Evolutionary conservation across 1,140 invertebrate species (phyloP).

Genomic region (Manduca sexta): DNA sequence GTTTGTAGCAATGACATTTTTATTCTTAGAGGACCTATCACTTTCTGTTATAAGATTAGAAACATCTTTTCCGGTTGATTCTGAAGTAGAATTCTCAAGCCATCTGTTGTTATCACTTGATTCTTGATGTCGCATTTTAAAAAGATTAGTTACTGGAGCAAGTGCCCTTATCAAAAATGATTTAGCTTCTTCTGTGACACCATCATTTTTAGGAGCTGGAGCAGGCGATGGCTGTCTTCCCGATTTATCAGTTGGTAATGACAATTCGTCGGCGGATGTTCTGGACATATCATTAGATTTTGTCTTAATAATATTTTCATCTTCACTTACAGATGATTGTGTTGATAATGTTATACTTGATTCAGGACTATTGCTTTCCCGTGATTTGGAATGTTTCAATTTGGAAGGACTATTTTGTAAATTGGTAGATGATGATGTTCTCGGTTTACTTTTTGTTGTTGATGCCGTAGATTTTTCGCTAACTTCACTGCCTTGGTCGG

Average conservation of each 20-base stretch:
- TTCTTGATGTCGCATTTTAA: conserved; percentile 75
- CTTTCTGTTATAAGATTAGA: conserved; percentile 52
- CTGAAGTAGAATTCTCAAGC: conserved; percentile 45
- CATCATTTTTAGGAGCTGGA: conserved; percentile 64
- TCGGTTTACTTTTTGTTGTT: conserved; percentile 36
- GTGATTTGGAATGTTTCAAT: conserved; percentile 58
- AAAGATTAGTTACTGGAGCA: conserved; percentile 79
- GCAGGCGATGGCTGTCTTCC: conserved; percentile 70
- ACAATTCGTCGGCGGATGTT: conserved; percentile 75
- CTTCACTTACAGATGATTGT: conserved; percentile 65
- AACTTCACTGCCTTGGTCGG: conserved; percentile 56
- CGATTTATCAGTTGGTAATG: conserved; percentile 73
- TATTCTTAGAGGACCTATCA: conserved; percentile 41
- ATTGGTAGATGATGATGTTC: conserved; percentile 34
- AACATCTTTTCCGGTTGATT: conserved; percentile 50
- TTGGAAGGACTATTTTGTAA: conserved; percentile 39
- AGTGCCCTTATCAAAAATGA: conserved; percentile 81
- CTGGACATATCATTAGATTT: conserved; percentile 58
- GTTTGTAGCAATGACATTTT: conserved; percentile 56
- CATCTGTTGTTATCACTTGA: conserved; percentile 59
- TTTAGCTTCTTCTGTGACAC: conserved; percentile 79
- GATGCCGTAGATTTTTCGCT: conserved; percentile 29
- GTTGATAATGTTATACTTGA: conserved; percentile 59
- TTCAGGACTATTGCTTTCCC: conserved; percentile 70
- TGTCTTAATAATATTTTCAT: conserved; percentile 53